Evolutionary conservation across 2,888 invertebrate species (phyloP), one percentile per base, ranked within the genome.

Genomic region (Trypoxylon attenuatum): DNA sequence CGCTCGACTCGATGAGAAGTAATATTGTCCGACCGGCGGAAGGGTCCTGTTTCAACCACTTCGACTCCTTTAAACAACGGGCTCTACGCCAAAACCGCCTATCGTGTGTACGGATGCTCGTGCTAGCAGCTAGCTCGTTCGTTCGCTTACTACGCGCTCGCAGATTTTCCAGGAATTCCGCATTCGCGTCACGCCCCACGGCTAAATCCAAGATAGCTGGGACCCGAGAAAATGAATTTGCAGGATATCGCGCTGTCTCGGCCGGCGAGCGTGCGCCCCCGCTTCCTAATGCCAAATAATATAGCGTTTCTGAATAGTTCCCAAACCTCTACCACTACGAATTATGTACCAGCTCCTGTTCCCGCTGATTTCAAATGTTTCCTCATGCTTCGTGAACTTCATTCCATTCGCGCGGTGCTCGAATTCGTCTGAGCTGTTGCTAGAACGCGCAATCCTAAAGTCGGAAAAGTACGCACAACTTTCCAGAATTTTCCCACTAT

Each of bases 1-100:
- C 54, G 54, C 72, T 76, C 66, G 70, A 67, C 70, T 62, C 53
- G 53, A 75, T 73, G 67, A 57, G 56, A 67, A 73, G 76, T 75
- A 75, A 75, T 75, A 75, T 73, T 67, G 76, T 75, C 76, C 65
- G 65, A 70, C 60, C 18, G 38, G 39, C 41, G 45, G 38, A 15
- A 43, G 53, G 47, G 61, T 64, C 63, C 62, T 69, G 60, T 64
- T 76, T 63, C 76, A 73, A 73, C 73, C 72, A 66, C 59, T 59
- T 64, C 52, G 59, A 29, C 54, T 67, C 66, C 64, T 70, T 72
- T 71, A 71, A 63, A 75, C 72, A 75, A 63, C 72, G 59, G 61
- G 66, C 66, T 69, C 51, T 43, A 21, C 54, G 76, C 74, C 72
- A 76, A 69, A 74, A 76, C 58, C 46, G 66, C 61, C 66, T 61